phyloP scores from a whole-genome alignment of 2,113 vertebrate species.

The Campylomormyrus tamandua region DNA sequence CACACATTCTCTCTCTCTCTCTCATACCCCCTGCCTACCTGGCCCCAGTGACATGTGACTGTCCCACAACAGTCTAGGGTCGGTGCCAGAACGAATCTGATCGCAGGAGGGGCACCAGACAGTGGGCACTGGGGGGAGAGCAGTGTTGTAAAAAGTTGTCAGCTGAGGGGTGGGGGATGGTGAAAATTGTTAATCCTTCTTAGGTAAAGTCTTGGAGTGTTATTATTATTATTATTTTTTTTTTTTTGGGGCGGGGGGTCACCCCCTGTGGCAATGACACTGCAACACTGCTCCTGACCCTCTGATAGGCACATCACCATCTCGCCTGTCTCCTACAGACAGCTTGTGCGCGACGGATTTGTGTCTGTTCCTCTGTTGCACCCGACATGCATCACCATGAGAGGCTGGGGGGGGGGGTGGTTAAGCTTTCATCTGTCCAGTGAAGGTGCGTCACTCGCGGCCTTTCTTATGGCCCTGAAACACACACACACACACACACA shows the following conservation, averaged over 20 bases:
- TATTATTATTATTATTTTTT: too few relatives aligned
- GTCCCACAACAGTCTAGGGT: background rate
- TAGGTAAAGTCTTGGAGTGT: background rate
- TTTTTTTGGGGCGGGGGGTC: background rate
- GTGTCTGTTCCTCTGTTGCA: conserved; percentile 30
- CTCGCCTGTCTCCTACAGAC: background rate
- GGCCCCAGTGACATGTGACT: background rate
- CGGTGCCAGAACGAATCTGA: too few relatives aligned
- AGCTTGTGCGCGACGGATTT: conserved; percentile 33
- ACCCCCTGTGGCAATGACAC: background rate
- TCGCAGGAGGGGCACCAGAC: background rate
- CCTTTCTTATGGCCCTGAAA: background rate
- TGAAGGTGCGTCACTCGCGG: background rate
- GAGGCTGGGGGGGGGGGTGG: conserved; percentile 16
- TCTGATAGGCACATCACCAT: background rate
- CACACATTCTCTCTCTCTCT: background rate
- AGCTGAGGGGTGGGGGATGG: background rate
- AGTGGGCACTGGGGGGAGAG: background rate
- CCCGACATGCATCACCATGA: conserved; percentile 32
- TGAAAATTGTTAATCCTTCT: background rate
- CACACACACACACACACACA: background rate
- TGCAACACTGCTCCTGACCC: background rate
- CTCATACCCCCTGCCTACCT: background rate
- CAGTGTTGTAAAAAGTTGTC: background rate
- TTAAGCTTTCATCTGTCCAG: conserved; percentile 33